Evolutionary conservation across 2,113 vertebrate genomes (phyloP), one percentile per base, ranked within the genome.

Genomic region (Labrus mixtus): DNA sequence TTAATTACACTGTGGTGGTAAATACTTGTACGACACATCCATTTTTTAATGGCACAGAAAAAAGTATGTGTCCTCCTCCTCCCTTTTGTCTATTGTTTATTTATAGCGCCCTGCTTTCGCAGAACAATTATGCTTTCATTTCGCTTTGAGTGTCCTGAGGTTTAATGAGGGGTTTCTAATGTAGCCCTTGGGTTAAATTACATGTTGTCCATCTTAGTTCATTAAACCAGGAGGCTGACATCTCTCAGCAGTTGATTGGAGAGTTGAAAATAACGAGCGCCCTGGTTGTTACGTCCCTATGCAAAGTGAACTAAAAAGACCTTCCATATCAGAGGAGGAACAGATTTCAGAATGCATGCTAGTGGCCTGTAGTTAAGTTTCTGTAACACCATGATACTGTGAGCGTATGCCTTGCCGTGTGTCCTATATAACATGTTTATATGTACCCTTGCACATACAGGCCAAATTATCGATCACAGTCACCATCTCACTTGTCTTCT

Each of bases 101-200:
- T 80, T 65, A 76, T 76, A 76, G 50, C 5, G 8, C 46, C 51
- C 73, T 60, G 60, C 74, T 81, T 62, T 71, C 65, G 64, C 37
- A 3, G 63, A 78, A 58, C 50, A 80, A 72, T 81, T 76, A 68
- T 0, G n/a, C 65, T 78, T 66, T 84, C 59, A 64, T 75, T 81
- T 71, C 50, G 17, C 74, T 79, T 41, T 13, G 22, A 61, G 33
- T 4, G 60, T 15, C 29, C 22, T 4, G 2, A 17, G 51, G 67
- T 82, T 76, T 75, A 85, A 79, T 87, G 66, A 67, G 46, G 16
- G 75, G 19, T 22, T 71, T 79, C 58, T 72, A 64, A 81, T 69
- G 58, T 56, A 48, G 17, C 58, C 55, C 23, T 68, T 65, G 17
- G 33, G 48, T 45, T 73, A 78, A 69, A 65, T 79, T 63, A 54